Conservation (phyloP, 2,113 vertebrate species). For the Pterocles orientalis region DNA sequence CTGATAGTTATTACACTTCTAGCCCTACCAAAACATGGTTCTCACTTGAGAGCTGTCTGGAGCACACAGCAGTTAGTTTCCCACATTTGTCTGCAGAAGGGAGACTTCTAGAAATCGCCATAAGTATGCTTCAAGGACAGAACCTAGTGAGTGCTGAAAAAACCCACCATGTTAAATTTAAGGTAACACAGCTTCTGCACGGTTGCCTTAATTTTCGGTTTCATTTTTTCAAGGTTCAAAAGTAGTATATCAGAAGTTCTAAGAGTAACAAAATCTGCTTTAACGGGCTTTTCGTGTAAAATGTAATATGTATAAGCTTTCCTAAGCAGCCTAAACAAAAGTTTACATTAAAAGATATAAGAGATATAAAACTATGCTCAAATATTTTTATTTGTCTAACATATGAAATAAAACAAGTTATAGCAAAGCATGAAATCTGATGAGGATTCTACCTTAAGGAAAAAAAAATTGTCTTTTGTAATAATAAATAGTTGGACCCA, state of each 20-base stretch:
- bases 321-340: background rate
- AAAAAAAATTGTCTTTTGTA: constrained; percentile 76
- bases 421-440: constrained; percentile 79
- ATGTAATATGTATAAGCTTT: background rate
- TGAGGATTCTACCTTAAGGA: constrained; percentile 81
- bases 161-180: background rate
- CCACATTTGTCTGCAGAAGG: background rate
- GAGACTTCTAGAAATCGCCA: background rate
- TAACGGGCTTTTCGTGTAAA: background rate
- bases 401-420: constrained; percentile 81
- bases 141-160: background rate
- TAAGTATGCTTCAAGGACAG: background rate
- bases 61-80: background rate
- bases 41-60: background rate
- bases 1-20: background rate
- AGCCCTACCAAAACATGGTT: background rate
- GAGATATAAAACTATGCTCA: constrained; percentile 17
- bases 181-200: background rate
- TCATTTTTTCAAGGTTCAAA: background rate
- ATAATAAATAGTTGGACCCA: constrained; percentile 81
- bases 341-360: constrained; percentile 36
- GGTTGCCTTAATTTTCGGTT: background rate
- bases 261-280: background rate
- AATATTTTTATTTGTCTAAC: constrained; percentile 74
- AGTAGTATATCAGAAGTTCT: background rate